phyloP scores from a whole-genome alignment of 2,797 vertebrate species.

The Paramormyrops hopkinsi region DNA sequence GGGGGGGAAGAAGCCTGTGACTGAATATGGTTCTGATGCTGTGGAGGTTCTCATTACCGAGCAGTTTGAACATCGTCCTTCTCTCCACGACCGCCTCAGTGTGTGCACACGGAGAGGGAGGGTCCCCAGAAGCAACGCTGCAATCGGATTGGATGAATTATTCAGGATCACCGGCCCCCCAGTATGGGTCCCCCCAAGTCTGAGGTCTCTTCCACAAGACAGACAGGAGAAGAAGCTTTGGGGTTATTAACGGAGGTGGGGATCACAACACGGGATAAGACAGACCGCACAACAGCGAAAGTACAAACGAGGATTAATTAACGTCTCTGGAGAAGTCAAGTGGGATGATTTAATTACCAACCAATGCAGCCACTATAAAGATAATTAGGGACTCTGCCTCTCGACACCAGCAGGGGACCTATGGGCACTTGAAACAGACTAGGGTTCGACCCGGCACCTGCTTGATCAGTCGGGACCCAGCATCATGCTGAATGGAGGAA shows the following conservation, averaged over 20 bases:
- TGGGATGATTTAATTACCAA: slow-evolving; percentile 22
- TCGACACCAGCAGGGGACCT: neutral
- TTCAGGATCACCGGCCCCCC: neutral
- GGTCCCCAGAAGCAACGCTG: neutral
- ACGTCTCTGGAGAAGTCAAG: slow-evolving; percentile 16
- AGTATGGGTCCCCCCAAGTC: neutral
- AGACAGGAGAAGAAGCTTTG: neutral
- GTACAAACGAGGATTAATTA: slow-evolving; percentile 20
- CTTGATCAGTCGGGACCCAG: neutral
- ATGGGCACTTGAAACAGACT: neutral
- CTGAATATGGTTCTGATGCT: neutral
- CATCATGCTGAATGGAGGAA: neutral
- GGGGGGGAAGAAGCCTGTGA: neutral
- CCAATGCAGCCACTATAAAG: neutral
- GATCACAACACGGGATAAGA: neutral
- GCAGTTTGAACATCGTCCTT: neutral
- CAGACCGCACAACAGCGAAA: neutral
- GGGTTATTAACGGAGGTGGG: neutral
- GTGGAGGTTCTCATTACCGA: neutral
- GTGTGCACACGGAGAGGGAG: neutral
- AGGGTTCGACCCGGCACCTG: neutral
- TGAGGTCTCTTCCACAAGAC: neutral
- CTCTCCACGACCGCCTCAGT: neutral
- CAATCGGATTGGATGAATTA: neutral
- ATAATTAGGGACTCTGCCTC: slow-evolving; percentile 15